Conservation (phyloP, 2,797 vertebrate genomes). For the Sternotherus odoratus region DNA sequence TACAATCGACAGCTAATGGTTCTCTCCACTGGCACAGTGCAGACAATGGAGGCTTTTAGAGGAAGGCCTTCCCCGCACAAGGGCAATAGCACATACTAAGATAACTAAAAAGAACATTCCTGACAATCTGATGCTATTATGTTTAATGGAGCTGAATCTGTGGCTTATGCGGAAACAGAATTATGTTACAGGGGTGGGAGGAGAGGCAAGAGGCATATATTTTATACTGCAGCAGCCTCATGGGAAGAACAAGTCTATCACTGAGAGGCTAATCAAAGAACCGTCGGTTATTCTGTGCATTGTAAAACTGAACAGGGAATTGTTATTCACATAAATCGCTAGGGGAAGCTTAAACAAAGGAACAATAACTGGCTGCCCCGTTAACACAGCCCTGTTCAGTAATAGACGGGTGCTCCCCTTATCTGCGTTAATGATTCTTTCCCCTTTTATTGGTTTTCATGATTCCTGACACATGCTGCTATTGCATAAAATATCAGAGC, state of each 20-base stretch:
- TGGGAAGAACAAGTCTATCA: neutral
- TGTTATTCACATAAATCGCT: neutral
- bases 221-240: neutral
- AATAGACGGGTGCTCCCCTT: accelerated
- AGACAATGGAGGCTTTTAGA: constrained; percentile 38
- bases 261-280: neutral
- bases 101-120: constrained; percentile 49
- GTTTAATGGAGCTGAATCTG: constrained; percentile 51
- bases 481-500: neutral
- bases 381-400: neutral
- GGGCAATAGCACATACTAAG: constrained; percentile 14
- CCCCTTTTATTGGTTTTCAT: neutral
- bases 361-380: neutral
- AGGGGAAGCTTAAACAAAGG: neutral
- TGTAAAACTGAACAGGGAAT: constrained; percentile 5
- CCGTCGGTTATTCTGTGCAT: neutral
- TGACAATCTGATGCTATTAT: constrained; percentile 50
- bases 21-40: neutral
- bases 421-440: neutral
- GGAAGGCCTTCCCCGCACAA: constrained; percentile 24
- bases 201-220: neutral
- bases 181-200: constrained; percentile 9
- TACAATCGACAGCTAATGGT: neutral
- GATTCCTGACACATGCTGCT: neutral
- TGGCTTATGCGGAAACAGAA: constrained; percentile 44